phyloP scores from a whole-genome alignment of 1,140 invertebrate species.

The Drosophila teissieri region DNA sequence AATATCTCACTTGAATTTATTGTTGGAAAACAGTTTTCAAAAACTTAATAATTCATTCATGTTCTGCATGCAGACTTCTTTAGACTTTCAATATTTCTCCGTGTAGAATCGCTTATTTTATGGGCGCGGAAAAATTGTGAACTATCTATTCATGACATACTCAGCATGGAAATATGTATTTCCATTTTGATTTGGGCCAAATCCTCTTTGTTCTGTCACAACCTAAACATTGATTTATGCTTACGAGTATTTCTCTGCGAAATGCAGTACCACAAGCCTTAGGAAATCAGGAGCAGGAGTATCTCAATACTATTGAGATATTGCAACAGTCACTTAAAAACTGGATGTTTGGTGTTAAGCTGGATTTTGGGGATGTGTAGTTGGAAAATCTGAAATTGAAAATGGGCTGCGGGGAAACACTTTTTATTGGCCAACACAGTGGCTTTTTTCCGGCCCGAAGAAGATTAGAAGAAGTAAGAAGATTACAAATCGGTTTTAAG shows the following conservation, averaged over 20 bases:
- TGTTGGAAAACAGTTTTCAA: too few species aligned
- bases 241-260: slow-evolving; percentile 14
- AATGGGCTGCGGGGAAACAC: background rate
- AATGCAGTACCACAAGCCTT: slow-evolving; percentile 18
- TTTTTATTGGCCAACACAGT: background rate
- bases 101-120: background rate
- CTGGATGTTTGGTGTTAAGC: slow-evolving; percentile 15
- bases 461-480: background rate
- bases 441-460: slow-evolving; percentile 6
- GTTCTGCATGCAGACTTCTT: too few species aligned
- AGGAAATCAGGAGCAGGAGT: background rate
- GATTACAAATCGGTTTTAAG: slow-evolving; percentile 15
- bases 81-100: background rate
- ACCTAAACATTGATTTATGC: slow-evolving; percentile 64
- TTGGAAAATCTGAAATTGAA: background rate
- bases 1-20: too few species aligned
- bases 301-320: too few species aligned
- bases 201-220: slow-evolving; percentile 12
- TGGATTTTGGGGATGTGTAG: slow-evolving; percentile 3
- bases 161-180: slow-evolving; percentile 23
- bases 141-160: slow-evolving; percentile 52
- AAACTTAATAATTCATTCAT: too few species aligned
- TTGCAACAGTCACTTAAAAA: background rate
- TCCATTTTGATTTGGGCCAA: slow-evolving; percentile 29
- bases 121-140: background rate